Evolutionary conservation across 2,888 invertebrate genomes (phyloP).

Genomic region (Phasia obesa): DNA sequence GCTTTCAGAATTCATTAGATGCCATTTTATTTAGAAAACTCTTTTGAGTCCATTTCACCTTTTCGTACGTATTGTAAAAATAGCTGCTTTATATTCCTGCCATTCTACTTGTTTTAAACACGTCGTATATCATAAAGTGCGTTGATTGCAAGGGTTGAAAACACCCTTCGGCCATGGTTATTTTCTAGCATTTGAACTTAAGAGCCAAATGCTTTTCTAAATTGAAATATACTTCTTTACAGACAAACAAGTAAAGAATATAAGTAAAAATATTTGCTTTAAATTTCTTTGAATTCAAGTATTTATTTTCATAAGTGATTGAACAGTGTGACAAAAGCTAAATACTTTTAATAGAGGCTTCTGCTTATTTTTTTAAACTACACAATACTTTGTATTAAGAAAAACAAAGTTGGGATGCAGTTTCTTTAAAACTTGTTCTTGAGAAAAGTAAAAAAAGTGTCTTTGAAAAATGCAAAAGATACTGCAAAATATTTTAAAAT

Average conservation of each 20-base stretch:
- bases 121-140: constrained; percentile 8
- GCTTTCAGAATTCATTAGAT: too few species aligned
- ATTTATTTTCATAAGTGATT: neutral
- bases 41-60: too few species aligned
- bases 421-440: too few species aligned
- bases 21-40: too few species aligned
- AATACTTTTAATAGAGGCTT: neutral
- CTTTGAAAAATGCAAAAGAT: neutral
- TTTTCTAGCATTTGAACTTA: neutral
- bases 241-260: neutral
- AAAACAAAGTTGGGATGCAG: too few species aligned
- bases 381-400: too few species aligned
- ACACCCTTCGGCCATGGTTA: constrained; percentile 25
- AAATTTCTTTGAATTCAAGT: neutral
- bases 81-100: neutral
- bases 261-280: constrained; percentile 22
- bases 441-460: neutral
- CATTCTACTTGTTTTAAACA: constrained; percentile 1
- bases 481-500: too few species aligned
- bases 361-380: too few species aligned
- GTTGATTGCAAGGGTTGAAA: constrained; percentile 52
- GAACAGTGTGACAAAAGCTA: constrained; percentile 17
- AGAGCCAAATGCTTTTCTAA: constrained; percentile 11
- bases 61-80: too few species aligned
- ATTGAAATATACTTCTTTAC: constrained; percentile 10